Conservation (phyloP, 2,797 vertebrate species). For the Pantherophis vulpinus region DNA sequence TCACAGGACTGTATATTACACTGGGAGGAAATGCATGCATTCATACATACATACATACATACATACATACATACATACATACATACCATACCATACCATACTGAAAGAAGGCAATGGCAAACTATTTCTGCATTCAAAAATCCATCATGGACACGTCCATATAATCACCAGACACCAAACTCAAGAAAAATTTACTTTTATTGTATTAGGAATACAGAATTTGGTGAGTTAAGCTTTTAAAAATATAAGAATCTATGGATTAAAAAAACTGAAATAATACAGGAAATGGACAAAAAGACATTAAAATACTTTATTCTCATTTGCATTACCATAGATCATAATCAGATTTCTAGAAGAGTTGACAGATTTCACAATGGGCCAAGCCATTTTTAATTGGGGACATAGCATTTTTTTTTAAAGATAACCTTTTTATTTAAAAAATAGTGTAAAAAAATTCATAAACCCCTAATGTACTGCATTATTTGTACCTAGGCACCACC, state of each 20-base stretch:
- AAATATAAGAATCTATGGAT: not conserved
- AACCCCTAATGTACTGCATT: not conserved
- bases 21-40: not conserved
- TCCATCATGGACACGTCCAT: not conserved
- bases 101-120: not conserved
- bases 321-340: not conserved
- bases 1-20: not conserved
- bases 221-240: not conserved
- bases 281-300: not conserved
- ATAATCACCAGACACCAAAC: not conserved
- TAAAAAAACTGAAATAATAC: not conserved
- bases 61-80: not conserved
- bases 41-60: not conserved
- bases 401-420: not conserved
- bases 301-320: not conserved
- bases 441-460: not conserved
- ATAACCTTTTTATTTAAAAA: not conserved
- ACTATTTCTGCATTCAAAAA: not conserved
- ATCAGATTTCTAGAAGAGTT: not conserved
- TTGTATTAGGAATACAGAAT: not conserved
- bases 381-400: not conserved
- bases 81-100: not conserved
- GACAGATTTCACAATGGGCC: not conserved
- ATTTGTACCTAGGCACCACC: not conserved
- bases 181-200: not conserved